Evolutionary conservation across 1,140 invertebrate genomes (phyloP).

Genomic region (Heliconius congener): DNA sequence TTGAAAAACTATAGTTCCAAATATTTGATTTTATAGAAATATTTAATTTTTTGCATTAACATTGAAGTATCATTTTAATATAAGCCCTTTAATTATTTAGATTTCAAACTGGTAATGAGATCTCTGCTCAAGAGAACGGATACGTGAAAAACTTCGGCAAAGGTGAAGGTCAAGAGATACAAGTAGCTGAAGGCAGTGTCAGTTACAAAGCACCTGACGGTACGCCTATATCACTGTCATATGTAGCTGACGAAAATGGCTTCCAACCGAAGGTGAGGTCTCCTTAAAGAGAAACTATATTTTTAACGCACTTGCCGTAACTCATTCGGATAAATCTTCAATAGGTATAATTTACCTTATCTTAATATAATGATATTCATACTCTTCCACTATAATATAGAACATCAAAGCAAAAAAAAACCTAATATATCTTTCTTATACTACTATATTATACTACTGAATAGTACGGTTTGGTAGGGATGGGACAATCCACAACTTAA

Average conservation of each 20-base stretch:
- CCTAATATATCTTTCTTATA: too few relatives aligned
- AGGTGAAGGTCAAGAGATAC: slow-evolving; percentile 83
- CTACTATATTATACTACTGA: too few relatives aligned
- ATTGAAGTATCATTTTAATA: not conserved
- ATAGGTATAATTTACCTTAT: too few relatives aligned
- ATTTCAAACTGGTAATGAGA: slow-evolving; percentile 86
- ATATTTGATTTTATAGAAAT: too few relatives aligned
- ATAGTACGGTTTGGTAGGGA: too few relatives aligned
- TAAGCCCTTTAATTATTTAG: slow-evolving; percentile 40
- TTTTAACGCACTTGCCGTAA: not conserved
- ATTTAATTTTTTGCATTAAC: too few relatives aligned
- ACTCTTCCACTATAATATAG: too few relatives aligned
- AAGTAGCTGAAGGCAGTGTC: slow-evolving; percentile 85
- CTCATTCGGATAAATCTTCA: not conserved
- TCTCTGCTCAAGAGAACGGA: slow-evolving; percentile 86
- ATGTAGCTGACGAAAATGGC: slow-evolving; percentile 89
- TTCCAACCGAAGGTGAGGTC: slow-evolving; percentile 83
- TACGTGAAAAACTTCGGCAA: slow-evolving; percentile 86
- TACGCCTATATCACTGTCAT: slow-evolving; percentile 85
- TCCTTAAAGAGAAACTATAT: not conserved
- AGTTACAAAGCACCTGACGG: slow-evolving; percentile 90
- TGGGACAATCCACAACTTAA: too few relatives aligned
- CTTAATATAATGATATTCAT: too few relatives aligned
- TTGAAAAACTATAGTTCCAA: too few relatives aligned
- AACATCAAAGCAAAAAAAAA: too few relatives aligned